Conservation (phyloP, 1,140 invertebrate genomes). For the Euura saliciscinereae region DNA sequence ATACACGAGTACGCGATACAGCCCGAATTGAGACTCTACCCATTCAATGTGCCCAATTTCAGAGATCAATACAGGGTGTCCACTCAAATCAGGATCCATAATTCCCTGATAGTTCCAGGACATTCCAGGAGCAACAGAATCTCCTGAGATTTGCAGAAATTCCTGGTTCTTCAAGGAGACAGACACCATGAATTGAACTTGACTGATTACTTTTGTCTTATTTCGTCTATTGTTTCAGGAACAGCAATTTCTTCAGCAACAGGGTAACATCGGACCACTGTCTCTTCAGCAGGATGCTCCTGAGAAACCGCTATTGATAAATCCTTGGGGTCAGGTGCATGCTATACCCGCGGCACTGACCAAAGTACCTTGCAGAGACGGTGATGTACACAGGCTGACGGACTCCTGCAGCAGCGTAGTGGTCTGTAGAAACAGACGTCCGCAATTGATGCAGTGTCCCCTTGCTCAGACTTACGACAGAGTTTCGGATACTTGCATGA, state of each 20-base stretch:
- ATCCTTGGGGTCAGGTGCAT: slow-evolving; percentile 37
- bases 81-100: too few species aligned
- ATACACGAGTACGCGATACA: too few species aligned
- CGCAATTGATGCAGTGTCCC: slow-evolving; percentile 44
- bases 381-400: slow-evolving; percentile 42
- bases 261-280: not conserved
- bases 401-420: slow-evolving; percentile 46
- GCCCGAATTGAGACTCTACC: too few species aligned
- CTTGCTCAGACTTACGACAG: slow-evolving; percentile 44
- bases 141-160: too few species aligned
- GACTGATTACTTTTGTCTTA: too few species aligned
- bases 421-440: slow-evolving; percentile 41
- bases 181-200: too few species aligned
- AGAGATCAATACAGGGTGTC: too few species aligned
- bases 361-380: slow-evolving; percentile 40
- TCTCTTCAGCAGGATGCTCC: slow-evolving; percentile 9
- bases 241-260: not conserved
- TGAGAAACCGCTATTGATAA: slow-evolving; percentile 25
- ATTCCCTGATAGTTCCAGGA: too few species aligned
- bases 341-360: slow-evolving; percentile 35
- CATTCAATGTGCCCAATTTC: too few species aligned
- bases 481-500: slow-evolving; percentile 41
- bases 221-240: too few species aligned
- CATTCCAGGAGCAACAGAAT: too few species aligned
- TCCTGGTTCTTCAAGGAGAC: too few species aligned